Evolutionary conservation across 23 tunicate species (phyloP).

Genomic region (Styela clava): DNA sequence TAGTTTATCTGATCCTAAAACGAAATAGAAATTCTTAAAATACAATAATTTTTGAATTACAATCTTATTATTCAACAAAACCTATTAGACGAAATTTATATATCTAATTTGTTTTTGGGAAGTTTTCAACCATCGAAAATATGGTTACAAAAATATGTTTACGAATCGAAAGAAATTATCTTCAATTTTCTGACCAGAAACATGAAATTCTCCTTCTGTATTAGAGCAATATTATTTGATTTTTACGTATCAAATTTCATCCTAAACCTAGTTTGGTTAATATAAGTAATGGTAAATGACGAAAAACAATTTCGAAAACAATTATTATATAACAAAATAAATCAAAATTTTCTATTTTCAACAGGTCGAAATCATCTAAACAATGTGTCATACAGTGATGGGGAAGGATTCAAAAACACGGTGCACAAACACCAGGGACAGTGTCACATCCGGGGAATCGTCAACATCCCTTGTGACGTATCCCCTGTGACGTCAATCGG

Average conservation of each 20-base stretch:
- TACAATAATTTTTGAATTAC: no score
- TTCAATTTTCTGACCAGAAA: no score
- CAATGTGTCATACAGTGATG: constrained; percentile 28
- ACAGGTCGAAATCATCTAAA: constrained; percentile 9
- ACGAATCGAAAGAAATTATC: no score
- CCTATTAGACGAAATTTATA: no score
- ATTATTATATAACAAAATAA: background rate
- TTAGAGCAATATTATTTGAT: background rate
- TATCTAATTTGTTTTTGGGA: no score
- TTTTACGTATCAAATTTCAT: background rate
- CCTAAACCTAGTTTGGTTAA: background rate
- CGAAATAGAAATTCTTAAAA: no score
- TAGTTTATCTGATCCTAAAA: no score
- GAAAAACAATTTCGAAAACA: background rate
- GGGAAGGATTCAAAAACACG: background rate
- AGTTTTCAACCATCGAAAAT: no score
- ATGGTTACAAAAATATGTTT: no score
- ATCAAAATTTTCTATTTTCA: background rate
- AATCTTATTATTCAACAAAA: no score
- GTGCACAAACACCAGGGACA: background rate
- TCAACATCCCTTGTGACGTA: background rate
- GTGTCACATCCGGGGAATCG: background rate
- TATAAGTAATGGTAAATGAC: background rate
- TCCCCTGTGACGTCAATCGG: background rate
- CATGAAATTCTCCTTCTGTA: background rate